These are phyloP conservation scores for Pteruthius melanotis DNA, from an alignment of 2,113 vertebrate species.

Conservation along the genomic window DNA sequence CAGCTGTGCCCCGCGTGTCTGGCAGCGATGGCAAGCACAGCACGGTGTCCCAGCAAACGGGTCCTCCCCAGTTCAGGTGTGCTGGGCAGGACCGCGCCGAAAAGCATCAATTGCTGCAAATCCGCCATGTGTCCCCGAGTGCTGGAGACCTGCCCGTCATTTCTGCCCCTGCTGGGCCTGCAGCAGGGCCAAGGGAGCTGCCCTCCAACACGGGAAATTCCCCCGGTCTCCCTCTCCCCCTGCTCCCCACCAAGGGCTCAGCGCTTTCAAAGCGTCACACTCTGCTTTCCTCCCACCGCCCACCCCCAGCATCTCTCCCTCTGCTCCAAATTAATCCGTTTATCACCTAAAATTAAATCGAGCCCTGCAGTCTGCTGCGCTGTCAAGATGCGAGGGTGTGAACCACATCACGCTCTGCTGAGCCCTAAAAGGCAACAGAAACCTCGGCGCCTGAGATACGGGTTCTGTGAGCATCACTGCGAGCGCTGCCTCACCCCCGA, in stretches of 20 bases:
- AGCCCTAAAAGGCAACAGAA: background rate
- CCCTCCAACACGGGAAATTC: fast-evolving
- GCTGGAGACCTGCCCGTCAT: background rate
- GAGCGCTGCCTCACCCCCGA: background rate
- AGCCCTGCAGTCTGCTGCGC: background rate
- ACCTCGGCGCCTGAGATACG: fast-evolving
- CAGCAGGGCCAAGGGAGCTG: fast-evolving
- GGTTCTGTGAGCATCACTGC: background rate
- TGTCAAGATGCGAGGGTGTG: background rate
- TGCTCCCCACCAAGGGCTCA: background rate
- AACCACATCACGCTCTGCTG: background rate
- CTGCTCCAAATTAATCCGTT: background rate
- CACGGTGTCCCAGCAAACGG: fast-evolving
- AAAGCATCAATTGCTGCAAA: background rate
- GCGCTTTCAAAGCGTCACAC: background rate
- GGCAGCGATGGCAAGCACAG: fast-evolving
- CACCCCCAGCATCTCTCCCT: background rate
- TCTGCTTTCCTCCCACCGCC: background rate
- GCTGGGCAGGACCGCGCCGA: background rate
- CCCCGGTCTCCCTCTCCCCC: background rate
- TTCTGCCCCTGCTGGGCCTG: background rate
- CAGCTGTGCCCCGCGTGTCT: background rate
- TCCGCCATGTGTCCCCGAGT: fast-evolving
- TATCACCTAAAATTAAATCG: background rate
- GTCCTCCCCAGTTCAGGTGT: fast-evolving